Conservation (phyloP, 2,888 invertebrate genomes). For the Baccha elongata region DNA sequence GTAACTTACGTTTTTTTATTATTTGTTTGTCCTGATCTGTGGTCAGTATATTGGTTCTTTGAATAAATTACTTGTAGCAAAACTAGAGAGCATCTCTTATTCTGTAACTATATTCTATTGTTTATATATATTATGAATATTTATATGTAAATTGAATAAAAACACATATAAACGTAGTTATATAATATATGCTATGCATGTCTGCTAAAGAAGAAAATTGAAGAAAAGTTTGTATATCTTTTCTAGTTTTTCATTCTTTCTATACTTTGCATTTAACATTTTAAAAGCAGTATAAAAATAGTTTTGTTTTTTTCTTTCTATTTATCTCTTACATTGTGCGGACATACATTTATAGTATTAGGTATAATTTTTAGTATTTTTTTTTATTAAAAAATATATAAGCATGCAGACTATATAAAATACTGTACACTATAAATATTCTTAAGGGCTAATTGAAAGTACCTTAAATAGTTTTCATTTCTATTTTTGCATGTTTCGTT, state of each 20-base stretch:
- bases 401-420: conserved; percentile 74
- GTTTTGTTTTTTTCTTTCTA: conserved; percentile 25
- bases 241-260: conserved; percentile 37
- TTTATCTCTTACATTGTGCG: conserved; percentile 62
- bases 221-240: conserved; percentile 7
- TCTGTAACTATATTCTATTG: conserved; percentile 61
- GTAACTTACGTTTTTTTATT: conserved; percentile 48
- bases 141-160: conserved; percentile 21
- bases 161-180: conserved; percentile 49
- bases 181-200: conserved; percentile 26
- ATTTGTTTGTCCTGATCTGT: conserved; percentile 59
- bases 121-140: conserved; percentile 10
- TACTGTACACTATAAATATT: conserved; percentile 75
- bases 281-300: conserved; percentile 68
- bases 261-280: conserved; percentile 39
- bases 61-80: conserved; percentile 74
- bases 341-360: conserved; percentile 43
- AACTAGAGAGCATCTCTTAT: conserved; percentile 73
- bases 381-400: conserved; percentile 60
- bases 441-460: conserved; percentile 55
- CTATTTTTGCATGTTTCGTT: conserved; percentile 17
- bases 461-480: conserved; percentile 52
- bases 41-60: conserved; percentile 70
- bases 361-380: conserved; percentile 3
- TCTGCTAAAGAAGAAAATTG: conserved; percentile 30